A percentile compares a stretch with the other conserved stretches of the same genome.
Conservation (phyloP, 53 echinoderm and acorn worm genomes). For the Antedon mediterranea region DNA sequence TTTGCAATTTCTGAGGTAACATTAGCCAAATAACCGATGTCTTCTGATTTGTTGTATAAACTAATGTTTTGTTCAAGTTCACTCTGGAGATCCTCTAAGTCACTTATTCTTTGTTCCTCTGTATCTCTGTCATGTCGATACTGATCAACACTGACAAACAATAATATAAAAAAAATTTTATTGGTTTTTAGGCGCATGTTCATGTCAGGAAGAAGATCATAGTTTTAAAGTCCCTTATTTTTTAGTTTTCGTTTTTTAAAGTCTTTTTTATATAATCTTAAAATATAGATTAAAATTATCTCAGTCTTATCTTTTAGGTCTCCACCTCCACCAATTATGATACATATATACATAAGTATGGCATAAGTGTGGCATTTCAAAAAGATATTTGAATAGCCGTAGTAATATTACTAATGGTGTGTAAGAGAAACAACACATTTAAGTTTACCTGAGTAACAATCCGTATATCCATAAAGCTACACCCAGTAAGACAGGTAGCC, state of each 20-base stretch:
- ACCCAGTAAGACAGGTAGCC: slow-evolving; percentile 79
- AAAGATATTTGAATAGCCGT: too few relatives aligned
- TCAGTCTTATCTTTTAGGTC: too few relatives aligned
- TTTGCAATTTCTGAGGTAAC: slow-evolving; percentile 10
- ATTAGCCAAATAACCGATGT: slow-evolving; percentile 16
- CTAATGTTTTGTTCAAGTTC: slow-evolving; percentile 28
- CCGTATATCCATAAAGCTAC: slow-evolving; percentile 80
- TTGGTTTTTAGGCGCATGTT: too few relatives aligned
- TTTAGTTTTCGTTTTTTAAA: too few relatives aligned
- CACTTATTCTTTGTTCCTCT: background rate
- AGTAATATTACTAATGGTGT: too few relatives aligned
- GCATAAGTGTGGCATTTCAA: too few relatives aligned
- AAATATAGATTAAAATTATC: too few relatives aligned
- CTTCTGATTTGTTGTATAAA: slow-evolving; percentile 35
- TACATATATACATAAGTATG: too few relatives aligned
- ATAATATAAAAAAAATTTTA: background rate
- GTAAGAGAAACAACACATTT: too few relatives aligned
- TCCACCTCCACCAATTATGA: too few relatives aligned
- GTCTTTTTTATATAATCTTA: too few relatives aligned
- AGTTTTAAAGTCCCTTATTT: background rate
- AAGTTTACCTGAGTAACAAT: slow-evolving; percentile 57
- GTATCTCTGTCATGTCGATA: slow-evolving; percentile 12
- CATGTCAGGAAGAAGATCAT: background rate
- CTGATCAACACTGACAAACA: slow-evolving; percentile 31
- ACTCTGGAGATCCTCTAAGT: slow-evolving; percentile 6